Evolutionary conservation across 2,888 invertebrate genomes (phyloP).

Genomic region (Melitaea athalia): DNA sequence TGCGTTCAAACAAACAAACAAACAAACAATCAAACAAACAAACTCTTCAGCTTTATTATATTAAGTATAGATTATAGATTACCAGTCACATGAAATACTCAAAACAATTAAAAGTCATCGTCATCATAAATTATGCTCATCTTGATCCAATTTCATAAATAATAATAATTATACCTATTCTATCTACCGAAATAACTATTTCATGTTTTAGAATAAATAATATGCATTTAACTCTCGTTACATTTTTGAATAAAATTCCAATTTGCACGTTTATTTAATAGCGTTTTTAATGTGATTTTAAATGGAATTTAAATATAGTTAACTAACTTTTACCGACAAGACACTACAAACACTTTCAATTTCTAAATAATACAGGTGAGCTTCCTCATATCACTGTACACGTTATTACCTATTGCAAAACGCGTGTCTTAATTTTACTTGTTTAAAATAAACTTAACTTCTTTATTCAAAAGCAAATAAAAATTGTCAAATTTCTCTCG

Average conservation of each 20-base stretch:
- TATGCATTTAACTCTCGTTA: background rate
- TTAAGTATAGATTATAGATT: too few relatives aligned
- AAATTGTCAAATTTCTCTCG: constrained; percentile 57
- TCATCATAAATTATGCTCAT: too few relatives aligned
- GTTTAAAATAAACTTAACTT: background rate
- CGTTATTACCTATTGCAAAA: constrained; percentile 14
- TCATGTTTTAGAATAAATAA: too few relatives aligned
- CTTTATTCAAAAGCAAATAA: constrained; percentile 42
- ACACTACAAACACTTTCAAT: constrained; percentile 18
- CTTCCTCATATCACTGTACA: constrained; percentile 16
- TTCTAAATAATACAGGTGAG: constrained; percentile 15
- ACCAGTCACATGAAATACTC: background rate
- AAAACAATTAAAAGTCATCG: too few relatives aligned
- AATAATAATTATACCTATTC: too few relatives aligned
- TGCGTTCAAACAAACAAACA: too few relatives aligned
- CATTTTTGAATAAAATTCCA: background rate
- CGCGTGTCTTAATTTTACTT: constrained; percentile 13
- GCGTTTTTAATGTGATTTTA: background rate
- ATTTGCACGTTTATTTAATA: background rate
- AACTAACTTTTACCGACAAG: background rate
- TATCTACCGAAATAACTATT: too few relatives aligned
- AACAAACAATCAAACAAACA: too few relatives aligned
- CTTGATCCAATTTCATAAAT: too few relatives aligned
- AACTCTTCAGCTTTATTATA: too few relatives aligned
- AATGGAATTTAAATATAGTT: constrained; percentile 4